phyloP scores from a whole-genome alignment of 2,113 vertebrate genomes.

The Ivindomyrus marchei region DNA sequence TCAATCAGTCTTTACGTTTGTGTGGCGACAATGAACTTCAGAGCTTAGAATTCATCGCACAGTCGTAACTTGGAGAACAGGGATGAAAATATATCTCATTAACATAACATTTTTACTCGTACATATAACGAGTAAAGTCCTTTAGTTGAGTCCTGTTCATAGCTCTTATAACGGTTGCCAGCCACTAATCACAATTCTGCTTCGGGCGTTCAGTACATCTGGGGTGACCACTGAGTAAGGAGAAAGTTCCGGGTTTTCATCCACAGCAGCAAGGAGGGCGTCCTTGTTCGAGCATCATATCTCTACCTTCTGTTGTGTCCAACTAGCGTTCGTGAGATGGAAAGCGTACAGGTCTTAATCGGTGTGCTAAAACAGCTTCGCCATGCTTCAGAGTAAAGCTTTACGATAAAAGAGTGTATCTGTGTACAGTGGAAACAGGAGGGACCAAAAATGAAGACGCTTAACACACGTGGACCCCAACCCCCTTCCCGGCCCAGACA shows the following conservation, averaged over 20 bases:
- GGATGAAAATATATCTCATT: neutral
- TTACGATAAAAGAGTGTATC: conserved; percentile 22
- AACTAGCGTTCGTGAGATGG: conserved; percentile 32
- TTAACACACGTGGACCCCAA: neutral
- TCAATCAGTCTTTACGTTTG: neutral
- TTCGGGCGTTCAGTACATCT: conserved; percentile 45
- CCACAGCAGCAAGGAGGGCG: conserved; percentile 21
- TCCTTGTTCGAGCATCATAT: conserved; percentile 14
- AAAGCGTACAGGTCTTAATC: conserved; percentile 46
- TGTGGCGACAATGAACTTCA: neutral
- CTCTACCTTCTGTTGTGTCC: conserved; percentile 20
- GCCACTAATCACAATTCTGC: conserved; percentile 37
- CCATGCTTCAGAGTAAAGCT: neutral
- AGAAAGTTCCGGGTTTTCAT: conserved; percentile 44
- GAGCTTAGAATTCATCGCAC: neutral
- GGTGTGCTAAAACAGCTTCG: conserved; percentile 20
- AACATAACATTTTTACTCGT: neutral
- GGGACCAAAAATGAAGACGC: neutral
- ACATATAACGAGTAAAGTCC: neutral
- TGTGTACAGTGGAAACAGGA: neutral
- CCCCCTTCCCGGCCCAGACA: neutral
- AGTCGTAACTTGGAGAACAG: neutral
- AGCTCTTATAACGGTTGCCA: neutral
- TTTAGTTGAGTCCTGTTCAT: neutral
- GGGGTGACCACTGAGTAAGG: conserved; percentile 28